A percentile compares a stretch with the other conserved stretches of the same genome.
phyloP scores from a whole-genome alignment of 2,888 invertebrate species.

The Oconnorella tubifera region DNA sequence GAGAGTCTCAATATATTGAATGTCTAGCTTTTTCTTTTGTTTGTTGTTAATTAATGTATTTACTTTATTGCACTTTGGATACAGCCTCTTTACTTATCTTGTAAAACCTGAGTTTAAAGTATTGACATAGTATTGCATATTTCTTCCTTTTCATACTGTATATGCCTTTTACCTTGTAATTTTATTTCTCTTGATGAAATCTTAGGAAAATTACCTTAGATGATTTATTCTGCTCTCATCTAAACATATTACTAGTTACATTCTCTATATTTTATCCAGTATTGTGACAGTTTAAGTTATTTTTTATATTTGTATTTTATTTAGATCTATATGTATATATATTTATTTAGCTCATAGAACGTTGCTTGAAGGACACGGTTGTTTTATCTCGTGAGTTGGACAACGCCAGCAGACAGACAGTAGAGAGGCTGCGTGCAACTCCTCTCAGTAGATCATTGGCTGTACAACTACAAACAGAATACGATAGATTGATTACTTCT shows the following conservation, averaged over 20 bases:
- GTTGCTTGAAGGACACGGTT: slow-evolving; percentile 65
- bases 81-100: too few relatives aligned
- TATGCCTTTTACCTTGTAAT: too few relatives aligned
- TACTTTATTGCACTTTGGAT: too few relatives aligned
- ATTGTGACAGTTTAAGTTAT: background rate
- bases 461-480: slow-evolving; percentile 36
- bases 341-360: slow-evolving; percentile 65
- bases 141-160: too few relatives aligned
- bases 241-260: too few relatives aligned
- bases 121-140: too few relatives aligned
- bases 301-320: background rate
- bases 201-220: background rate
- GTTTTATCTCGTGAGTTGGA: slow-evolving; percentile 65
- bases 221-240: background rate
- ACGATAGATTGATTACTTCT: background rate
- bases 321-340: background rate
- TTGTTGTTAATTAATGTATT: too few relatives aligned
- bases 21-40: too few relatives aligned
- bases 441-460: slow-evolving; percentile 24
- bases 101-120: too few relatives aligned
- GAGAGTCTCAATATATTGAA: too few relatives aligned
- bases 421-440: slow-evolving; percentile 47
- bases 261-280: background rate
- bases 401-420: slow-evolving; percentile 57
- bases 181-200: too few relatives aligned